Percentiles rank a stretch among this genome's conserved stretches.
Conservation (phyloP, 92 coral and sea anemone species). For the Heliopora coerulea region DNA sequence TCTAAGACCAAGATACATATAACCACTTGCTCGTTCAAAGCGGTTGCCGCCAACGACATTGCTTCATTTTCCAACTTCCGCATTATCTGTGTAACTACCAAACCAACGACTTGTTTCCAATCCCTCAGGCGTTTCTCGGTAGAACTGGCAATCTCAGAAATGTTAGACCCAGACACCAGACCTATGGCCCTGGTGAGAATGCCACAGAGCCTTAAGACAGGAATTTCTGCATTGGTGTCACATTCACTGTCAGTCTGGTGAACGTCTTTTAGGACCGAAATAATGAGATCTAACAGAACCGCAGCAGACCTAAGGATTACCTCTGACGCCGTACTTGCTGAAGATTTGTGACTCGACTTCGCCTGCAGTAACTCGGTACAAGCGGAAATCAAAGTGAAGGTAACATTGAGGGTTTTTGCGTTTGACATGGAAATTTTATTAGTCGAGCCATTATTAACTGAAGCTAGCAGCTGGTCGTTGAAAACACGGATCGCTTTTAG, state of each 20-base stretch:
- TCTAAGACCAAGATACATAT: conserved; percentile 3
- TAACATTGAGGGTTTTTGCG: neutral
- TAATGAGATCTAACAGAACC: neutral
- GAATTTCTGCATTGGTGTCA: neutral
- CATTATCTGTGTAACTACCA: neutral
- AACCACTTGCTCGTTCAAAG: neutral
- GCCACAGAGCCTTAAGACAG: conserved; percentile 2
- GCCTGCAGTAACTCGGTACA: conserved; percentile 11
- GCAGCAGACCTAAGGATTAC: neutral
- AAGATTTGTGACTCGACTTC: neutral
- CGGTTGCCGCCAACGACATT: neutral
- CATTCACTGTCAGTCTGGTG: conserved; percentile 1
- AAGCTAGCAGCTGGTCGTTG: conserved; percentile 7
- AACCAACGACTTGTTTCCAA: conserved; percentile 16
- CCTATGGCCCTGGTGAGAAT: conserved; percentile 11
- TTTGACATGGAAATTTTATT: neutral
- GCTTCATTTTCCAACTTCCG: conserved; percentile 11
- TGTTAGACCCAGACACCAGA: neutral
- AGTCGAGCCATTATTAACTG: neutral
- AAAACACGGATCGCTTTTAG: conserved; percentile 4
- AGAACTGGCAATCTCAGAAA: neutral
- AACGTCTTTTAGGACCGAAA: neutral
- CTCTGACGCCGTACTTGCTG: neutral
- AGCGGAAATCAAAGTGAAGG: neutral
- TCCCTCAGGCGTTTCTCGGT: neutral